Base-by-base conservation (phyloP, 92 coral and sea anemone genomes). In the Meandrina meandrites region DNA sequence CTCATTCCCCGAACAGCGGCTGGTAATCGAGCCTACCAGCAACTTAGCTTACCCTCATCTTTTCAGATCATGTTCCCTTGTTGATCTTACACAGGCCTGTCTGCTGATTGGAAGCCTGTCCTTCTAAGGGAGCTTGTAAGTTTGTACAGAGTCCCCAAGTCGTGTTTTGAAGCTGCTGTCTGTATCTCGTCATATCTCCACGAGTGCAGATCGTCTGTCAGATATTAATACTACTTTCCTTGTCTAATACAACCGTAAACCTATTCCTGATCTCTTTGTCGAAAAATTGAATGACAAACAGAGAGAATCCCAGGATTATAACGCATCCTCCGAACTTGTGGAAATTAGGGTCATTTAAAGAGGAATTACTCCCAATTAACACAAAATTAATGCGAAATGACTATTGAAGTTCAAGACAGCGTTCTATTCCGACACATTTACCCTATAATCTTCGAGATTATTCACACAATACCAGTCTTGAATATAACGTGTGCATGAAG, bases 161-260 rank as follows among this genome's bases (percentile, higher is more conserved):
- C 84, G 28, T n/a, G n/a, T n/a, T n/a, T n/a, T n/a, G n/a, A n/a
- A n/a, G 83, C 83, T 79, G 83, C 83, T 37, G 64, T 54, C 42
- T 71, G 24, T 57, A 80, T 80, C 84, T 54, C 28, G 42, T 80
- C 84, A 30, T 24, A 40, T 47, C 36, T 80, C n/a, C n/a, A n/a
- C n/a, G 85, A 3, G 56, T n/a, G n/a, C n/a, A n/a, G n/a, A n/a
- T n/a, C n/a, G n/a, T n/a, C n/a, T n/a, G n/a, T n/a, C n/a, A n/a
- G n/a, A n/a, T n/a, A n/a, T n/a, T n/a, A n/a, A n/a, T 45, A 62
- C 24, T 73, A 48, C 71, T 81, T 81, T 81, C 75, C 48, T 81
- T 32, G 50, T 81, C 74, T n/a, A n/a, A n/a, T n/a, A n/a, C n/a
- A n/a, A n/a, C n/a, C n/a, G n/a, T n/a, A n/a, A n/a, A n/a, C n/a